These are phyloP conservation scores for Erebia palarica DNA, from an alignment of 2,888 invertebrate species.

Conservation along the genomic window DNA sequence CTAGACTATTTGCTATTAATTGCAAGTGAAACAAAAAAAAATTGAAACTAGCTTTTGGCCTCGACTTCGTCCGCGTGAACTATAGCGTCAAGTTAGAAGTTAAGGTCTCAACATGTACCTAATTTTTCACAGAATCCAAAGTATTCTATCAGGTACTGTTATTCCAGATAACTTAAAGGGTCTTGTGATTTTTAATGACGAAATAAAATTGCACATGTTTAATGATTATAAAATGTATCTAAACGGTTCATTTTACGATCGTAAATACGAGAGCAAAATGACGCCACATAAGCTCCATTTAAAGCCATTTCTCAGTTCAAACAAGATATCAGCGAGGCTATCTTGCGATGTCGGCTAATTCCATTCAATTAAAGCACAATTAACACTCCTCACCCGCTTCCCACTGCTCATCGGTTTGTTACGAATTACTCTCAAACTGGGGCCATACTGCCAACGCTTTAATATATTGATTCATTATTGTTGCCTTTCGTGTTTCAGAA, in stretches of 20 bases:
- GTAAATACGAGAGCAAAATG: conserved; percentile 5
- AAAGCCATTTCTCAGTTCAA: conserved; percentile 26
- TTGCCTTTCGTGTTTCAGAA: no score
- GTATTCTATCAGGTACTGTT: no score
- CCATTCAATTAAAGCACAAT: conserved; percentile 51
- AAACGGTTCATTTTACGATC: not conserved
- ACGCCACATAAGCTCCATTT: conserved; percentile 3
- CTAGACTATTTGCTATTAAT: no score
- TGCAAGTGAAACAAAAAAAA: not conserved
- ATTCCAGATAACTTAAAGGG: not conserved
- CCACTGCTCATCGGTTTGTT: conserved; percentile 30
- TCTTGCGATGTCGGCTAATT: conserved; percentile 44
- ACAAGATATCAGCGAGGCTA: conserved; percentile 41
- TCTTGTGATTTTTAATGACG: not conserved
- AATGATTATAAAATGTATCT: not conserved
- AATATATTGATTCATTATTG: no score
- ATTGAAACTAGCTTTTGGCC: no score
- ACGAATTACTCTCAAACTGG: conserved; percentile 32
- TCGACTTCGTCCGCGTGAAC: not conserved
- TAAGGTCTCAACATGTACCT: no score
- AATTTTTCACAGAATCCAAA: no score
- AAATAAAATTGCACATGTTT: not conserved
- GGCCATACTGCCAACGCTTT: no score
- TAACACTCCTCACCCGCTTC: conserved; percentile 42
- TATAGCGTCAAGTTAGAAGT: not conserved